Base-by-base conservation (phyloP, 2,113 vertebrate genomes). In the Plestiodon gilberti region DNA sequence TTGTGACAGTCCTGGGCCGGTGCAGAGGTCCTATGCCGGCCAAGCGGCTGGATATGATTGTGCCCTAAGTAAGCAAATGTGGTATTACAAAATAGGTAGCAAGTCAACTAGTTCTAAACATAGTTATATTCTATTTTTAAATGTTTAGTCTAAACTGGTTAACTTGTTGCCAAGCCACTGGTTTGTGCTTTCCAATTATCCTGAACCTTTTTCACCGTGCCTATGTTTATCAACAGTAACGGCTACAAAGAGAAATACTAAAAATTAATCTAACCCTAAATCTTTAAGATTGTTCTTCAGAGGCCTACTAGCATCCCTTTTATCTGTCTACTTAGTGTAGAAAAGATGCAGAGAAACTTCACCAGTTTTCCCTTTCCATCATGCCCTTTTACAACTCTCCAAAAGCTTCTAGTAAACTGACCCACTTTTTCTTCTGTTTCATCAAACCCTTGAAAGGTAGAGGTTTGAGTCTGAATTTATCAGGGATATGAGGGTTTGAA, bases 111-210 rank as follows among this genome's bases (percentile, higher is more conserved):
- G 77, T 67, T n/a, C 65, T 87, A 87, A 83, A 13, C 43, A 87
- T 1, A 76, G 28, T 57, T 79, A 62, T 76, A 2, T 82, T 89
- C 91, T 59, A 90, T 38, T 43, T 74, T 14, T 74, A 74, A 43
- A 22, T 23, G 22, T 74, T 73, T 74, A 43, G 38, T 3, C n/a
- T 48, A 22, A 4, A 28, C 28, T 33, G 30, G n/a, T 69, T 52
- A 15, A 75, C 40, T 28, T 75, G 73, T 30, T 30, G 25, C 23
- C 40, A 75, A 4, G 23, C 11, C 20, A 75, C 25, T 30, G 25
- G 23, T 30, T 74, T 75, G 11, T 75, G 11, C 4, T 75, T 75
- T 52, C 73, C 67, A 69, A 33, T 15, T n/a, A 69, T 69, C 67
- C 55, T 69, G 67, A 69, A 69, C 30, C 15, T 69, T 67, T 64